These are phyloP conservation scores for Xiphorhynchus elegans DNA, from an alignment of 2,113 vertebrate species.

Conservation along the genomic window DNA sequence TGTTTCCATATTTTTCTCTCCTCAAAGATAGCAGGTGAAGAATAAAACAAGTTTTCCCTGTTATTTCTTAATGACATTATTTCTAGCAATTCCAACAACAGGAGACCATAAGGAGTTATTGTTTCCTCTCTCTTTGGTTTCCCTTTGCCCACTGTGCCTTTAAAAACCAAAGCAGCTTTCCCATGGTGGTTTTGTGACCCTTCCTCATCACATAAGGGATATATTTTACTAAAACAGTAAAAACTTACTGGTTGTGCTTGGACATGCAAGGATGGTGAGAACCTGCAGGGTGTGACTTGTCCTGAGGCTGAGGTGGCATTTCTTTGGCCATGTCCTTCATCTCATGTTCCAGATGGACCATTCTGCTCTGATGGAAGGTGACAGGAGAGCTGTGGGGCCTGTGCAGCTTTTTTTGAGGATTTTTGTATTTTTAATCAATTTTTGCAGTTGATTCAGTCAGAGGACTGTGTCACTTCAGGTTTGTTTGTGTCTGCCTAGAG, in stretches of 20 bases:
- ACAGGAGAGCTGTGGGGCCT: no score
- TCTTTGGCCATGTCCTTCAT: not conserved
- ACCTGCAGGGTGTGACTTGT: rapidly evolving
- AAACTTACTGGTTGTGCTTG: not conserved
- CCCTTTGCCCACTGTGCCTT: not conserved
- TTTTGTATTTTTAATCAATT: not conserved
- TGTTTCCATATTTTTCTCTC: conserved; percentile 8
- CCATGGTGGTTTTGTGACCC: not conserved
- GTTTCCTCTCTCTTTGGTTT: not conserved
- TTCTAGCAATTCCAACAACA: not conserved
- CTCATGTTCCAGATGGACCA: rapidly evolving
- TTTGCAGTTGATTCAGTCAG: not conserved
- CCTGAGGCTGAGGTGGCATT: not conserved
- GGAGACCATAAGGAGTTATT: not conserved
- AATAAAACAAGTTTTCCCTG: not conserved
- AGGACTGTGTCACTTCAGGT: not conserved
- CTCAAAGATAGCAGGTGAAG: not conserved
- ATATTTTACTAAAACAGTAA: not conserved
- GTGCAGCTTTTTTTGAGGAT: not conserved
- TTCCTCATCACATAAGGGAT: not conserved
- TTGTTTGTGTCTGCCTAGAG: not conserved
- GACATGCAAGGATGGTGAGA: not conserved
- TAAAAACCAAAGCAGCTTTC: not conserved
- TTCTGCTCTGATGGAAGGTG: not conserved
- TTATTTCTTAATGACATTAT: not conserved